Evolutionary conservation across 2,113 vertebrate genomes (phyloP).

Genomic region (Dipodomys stephensi): DNA sequence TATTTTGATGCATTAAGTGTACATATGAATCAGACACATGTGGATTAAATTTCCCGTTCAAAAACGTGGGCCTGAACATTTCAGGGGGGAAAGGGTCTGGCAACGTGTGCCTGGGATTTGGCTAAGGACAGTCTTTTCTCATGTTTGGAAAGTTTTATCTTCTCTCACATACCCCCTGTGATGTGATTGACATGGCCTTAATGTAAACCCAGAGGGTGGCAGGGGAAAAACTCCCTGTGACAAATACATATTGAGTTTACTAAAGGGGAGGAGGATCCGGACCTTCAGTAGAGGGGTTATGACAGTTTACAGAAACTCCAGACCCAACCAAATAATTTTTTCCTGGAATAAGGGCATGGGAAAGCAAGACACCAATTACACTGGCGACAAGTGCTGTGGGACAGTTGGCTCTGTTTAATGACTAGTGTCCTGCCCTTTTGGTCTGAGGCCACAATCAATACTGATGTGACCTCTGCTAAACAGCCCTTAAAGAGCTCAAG

Average conservation of each 20-base stretch:
- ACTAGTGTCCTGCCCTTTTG: constrained; percentile 73
- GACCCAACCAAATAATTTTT: constrained; percentile 71
- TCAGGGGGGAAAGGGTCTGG: constrained; percentile 77
- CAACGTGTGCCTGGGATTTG: constrained; percentile 74
- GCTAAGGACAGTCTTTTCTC: constrained; percentile 48
- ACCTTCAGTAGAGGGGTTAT: constrained; percentile 64
- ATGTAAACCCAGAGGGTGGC: not conserved
- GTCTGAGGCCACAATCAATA: constrained; percentile 62
- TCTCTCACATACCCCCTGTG: constrained; percentile 25
- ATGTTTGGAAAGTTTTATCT: constrained; percentile 64
- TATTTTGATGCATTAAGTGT: constrained; percentile 82
- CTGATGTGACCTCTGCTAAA: constrained; percentile 40
- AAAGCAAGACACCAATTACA: constrained; percentile 79
- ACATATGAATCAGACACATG: constrained; percentile 82
- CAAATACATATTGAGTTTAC: constrained; percentile 53
- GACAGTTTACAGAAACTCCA: constrained; percentile 77
- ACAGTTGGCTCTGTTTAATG: constrained; percentile 77
- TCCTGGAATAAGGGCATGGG: constrained; percentile 80
- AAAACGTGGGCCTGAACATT: constrained; percentile 77
- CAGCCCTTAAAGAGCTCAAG: constrained; percentile 1
- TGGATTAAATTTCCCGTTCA: constrained; percentile 82
- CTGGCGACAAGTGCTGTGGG: constrained; percentile 78
- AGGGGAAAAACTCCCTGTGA: constrained; percentile 7
- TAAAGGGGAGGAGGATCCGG: constrained; percentile 12
- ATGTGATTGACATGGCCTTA: constrained; percentile 33